Evolutionary conservation across 2,888 invertebrate genomes (phyloP).

Genomic region (Odontothrips loti): DNA sequence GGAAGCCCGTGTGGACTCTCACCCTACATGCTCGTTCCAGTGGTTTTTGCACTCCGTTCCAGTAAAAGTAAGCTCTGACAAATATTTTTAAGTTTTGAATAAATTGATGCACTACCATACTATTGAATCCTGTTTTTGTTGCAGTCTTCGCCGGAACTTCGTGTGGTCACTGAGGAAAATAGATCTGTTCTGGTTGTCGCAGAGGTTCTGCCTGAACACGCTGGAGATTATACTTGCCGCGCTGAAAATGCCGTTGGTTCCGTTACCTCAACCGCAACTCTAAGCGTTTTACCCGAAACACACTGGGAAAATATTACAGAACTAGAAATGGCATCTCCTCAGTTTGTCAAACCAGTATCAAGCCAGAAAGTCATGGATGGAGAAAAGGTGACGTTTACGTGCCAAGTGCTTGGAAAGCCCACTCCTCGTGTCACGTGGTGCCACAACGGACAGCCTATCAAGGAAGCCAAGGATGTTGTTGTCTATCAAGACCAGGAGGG

Average conservation of each 20-base stretch:
- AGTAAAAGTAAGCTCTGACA: slow-evolving; percentile 49
- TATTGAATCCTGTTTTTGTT: slow-evolving; percentile 20
- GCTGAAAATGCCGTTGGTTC: slow-evolving; percentile 88
- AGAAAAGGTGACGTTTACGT: slow-evolving; percentile 67
- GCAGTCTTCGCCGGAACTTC: slow-evolving; percentile 61
- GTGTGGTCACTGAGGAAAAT: slow-evolving; percentile 70
- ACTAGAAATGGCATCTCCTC: slow-evolving; percentile 61
- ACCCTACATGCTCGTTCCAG: slow-evolving; percentile 76
- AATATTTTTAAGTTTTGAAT: neutral
- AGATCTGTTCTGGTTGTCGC: slow-evolving; percentile 74
- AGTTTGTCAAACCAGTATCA: slow-evolving; percentile 67
- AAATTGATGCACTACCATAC: no score
- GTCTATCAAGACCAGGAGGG: slow-evolving; percentile 66
- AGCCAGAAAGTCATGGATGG: slow-evolving; percentile 84
- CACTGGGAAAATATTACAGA: slow-evolving; percentile 50
- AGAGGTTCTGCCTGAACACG: slow-evolving; percentile 62
- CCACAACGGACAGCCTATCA: slow-evolving; percentile 64
- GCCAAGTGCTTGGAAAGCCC: slow-evolving; percentile 65
- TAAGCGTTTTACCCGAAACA: slow-evolving; percentile 58
- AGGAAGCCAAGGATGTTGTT: slow-evolving; percentile 69
- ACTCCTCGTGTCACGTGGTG: slow-evolving; percentile 77
- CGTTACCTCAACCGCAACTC: slow-evolving; percentile 75
- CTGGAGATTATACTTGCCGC: slow-evolving; percentile 77
- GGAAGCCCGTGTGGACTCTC: slow-evolving; percentile 71
- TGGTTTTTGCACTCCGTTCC: slow-evolving; percentile 78